Base-by-base conservation (phyloP, 2,888 invertebrate species). In the Epicampocera succincta region DNA sequence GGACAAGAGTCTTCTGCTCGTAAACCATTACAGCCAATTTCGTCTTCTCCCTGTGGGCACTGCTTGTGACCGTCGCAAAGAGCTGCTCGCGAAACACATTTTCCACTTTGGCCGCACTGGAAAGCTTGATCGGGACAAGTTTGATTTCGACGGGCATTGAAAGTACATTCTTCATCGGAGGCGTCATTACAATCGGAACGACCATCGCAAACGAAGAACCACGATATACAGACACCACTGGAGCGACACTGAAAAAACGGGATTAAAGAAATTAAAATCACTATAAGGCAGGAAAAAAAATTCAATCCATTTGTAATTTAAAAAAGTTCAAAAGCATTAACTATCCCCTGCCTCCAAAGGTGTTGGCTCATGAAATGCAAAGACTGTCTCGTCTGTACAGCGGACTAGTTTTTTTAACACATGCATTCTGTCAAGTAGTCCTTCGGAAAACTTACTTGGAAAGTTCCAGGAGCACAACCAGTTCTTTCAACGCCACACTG, bases 171-270 rank as follows among this genome's bases (percentile, higher is more conserved):
- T 90, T 97, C 97, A 89, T 97, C 97, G 0, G 96, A 96, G 19
- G 95, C 96, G 87, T 97, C 97, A 9, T 93, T 93, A 88, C 97
- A 97, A 88, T 97, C 96, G 83, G 94, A 93, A 84, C 95, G 93
- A 13, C 91, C 89, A 89, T 97, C 97, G 90, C 97, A 97, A 4
- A 97, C 96, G 91, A 97, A 97, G 92, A 96, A 97, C 97, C 97
- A 97, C 86, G 96, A 97, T 88, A 97, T 96, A 90, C 97, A 97
- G 13, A 94, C 93, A 1, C 97, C 97, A 66, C 95, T 95, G 68
- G 95, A 95, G 38, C 95, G 95, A 89, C 97, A 97, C 95, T 97
- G 63, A 12, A 11, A 21, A 50, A 72, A 54, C 52, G 0, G 15
- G 25, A 25, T 25, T 25, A 2, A 25, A 25, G 25, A 25, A 25